Evolutionary conservation across 2,888 invertebrate genomes (phyloP), one percentile per base, ranked within the genome.

Genomic region (Xestia ashworthii): DNA sequence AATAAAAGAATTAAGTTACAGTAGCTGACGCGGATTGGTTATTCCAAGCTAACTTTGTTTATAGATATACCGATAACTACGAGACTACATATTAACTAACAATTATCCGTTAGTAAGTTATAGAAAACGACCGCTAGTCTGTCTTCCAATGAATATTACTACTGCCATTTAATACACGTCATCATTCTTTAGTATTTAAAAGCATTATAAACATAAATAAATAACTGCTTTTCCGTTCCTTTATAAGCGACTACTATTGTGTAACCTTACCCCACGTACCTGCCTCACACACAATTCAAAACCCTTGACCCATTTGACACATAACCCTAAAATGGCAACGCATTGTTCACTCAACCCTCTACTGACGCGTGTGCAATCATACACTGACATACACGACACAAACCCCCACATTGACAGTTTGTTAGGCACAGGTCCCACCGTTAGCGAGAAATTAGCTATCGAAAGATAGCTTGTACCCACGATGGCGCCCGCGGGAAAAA

Each of bases 321-420:
- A 69, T 66, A 76, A 74, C 79, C 74, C 75, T 87, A 84, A 86
- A 85, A 84, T 58, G 81, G 44, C 74, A 80, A 67, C 78, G 78
- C 86, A 73, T 76, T 80, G 69, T 80, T 74, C 78, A 64, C 68
- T 83, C 79, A 78, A 83, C 84, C 82, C 79, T 71, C 78, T 74
- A 79, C 76, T 82, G 78, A 80, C 77, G 84, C 76, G 84, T 82
- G 74, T 78, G 82, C 88, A 87, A 87, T 89, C 86, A 88, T 46
- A 69, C 78, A 64, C 50, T 9, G 22, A 38, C 55, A 22, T 46
- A 75, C 19, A 75, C 44, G 55, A 84, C 44, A 67, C 75, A 71
- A 46, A 65, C 62, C n/a, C 72, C 14, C n/a, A 62, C 80, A 62
- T 14, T 71, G 41, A 71, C 81, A 65, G 76, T 83, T 84, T 81